A percentile compares a stretch with the other conserved stretches of the same genome.
Conservation (phyloP, 2,888 invertebrate genomes). For the Mythimna pallens region DNA sequence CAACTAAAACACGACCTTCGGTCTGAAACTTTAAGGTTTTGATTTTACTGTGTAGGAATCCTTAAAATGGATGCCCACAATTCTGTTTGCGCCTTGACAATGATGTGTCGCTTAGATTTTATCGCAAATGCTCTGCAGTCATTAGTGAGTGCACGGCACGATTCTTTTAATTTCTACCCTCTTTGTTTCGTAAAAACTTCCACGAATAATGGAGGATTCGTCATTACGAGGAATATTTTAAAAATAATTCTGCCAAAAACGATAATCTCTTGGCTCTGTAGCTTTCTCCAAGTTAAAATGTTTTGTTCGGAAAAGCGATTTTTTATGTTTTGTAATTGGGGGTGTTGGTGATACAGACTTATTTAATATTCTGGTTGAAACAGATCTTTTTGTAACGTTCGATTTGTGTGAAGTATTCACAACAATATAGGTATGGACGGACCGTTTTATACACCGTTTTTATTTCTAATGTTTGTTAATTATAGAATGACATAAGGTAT, state of each 20-base stretch:
- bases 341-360: background rate
- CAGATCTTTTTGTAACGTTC: background rate
- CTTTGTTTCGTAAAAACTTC: conserved; percentile 42
- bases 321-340: conserved; percentile 17
- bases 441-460: background rate
- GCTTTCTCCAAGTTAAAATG: conserved; percentile 29
- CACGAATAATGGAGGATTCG: conserved; percentile 46
- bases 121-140: conserved; percentile 78
- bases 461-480: too few species aligned
- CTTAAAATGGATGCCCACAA: conserved; percentile 54
- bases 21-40: background rate
- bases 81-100: conserved; percentile 77
- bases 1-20: conserved; percentile 33
- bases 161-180: conserved; percentile 57
- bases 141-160: conserved; percentile 72
- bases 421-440: background rate
- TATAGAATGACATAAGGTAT: too few species aligned
- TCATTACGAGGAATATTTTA: conserved; percentile 42
- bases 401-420: background rate
- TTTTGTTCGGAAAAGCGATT: conserved; percentile 23
- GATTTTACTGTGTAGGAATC: conserved; percentile 2
- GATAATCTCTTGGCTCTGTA: conserved; percentile 29
- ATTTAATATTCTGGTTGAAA: background rate
- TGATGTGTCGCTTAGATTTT: conserved; percentile 80
- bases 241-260: conserved; percentile 14